These are phyloP conservation scores for Diachasma alloeum DNA, from an alignment of 1,140 invertebrate genomes.

Conservation along the genomic window DNA sequence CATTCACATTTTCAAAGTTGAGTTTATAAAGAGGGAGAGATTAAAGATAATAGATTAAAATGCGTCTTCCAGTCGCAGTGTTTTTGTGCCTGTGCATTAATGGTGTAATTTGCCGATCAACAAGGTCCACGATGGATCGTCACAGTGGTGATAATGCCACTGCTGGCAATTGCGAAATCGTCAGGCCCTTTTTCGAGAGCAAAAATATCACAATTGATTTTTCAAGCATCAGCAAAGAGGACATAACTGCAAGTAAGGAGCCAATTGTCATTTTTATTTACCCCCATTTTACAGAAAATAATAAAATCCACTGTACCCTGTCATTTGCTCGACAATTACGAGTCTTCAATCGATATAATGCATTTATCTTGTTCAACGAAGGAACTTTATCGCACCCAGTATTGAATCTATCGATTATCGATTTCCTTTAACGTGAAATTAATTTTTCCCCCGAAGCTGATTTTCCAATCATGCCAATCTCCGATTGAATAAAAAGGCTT, in stretches of 20 bases:
- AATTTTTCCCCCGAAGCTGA: too few species aligned
- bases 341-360: too few species aligned
- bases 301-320: too few species aligned
- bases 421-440: too few species aligned
- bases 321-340: too few species aligned
- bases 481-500: too few species aligned
- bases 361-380: too few species aligned
- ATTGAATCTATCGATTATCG: too few species aligned
- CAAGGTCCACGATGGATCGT: constrained; percentile 29
- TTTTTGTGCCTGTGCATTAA: constrained; percentile 26
- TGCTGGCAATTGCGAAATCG: constrained; percentile 40
- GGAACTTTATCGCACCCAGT: too few species aligned
- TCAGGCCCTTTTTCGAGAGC: constrained; percentile 47
- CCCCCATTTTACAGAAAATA: too few species aligned
- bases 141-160: constrained; percentile 23
- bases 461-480: background rate
- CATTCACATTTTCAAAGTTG: background rate
- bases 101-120: constrained; percentile 37
- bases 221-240: background rate
- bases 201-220: constrained; percentile 45
- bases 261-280: background rate
- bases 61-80: constrained; percentile 17
- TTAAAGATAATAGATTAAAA: background rate
- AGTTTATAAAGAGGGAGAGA: background rate
- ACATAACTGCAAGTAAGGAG: constrained; percentile 31